These are phyloP conservation scores for Lepidurus arcticus DNA, from an alignment of 1,140 invertebrate species.

Conservation along the genomic window DNA sequence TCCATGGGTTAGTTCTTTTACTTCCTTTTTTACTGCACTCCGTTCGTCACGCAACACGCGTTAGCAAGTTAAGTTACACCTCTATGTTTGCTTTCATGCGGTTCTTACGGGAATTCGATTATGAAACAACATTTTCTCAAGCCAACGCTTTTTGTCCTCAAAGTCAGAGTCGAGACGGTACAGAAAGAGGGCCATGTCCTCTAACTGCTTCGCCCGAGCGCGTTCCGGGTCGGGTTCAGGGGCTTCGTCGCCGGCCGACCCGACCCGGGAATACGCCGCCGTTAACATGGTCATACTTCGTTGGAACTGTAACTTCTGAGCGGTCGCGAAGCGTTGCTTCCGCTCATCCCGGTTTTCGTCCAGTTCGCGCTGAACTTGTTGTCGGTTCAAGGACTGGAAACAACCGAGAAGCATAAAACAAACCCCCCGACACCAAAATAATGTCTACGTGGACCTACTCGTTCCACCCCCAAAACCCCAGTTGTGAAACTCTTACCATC, in stretches of 20 bases:
- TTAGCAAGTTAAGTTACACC: too few relatives aligned
- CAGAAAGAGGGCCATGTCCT: slow-evolving; percentile 33
- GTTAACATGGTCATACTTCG: slow-evolving; percentile 72
- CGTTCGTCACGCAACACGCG: too few relatives aligned
- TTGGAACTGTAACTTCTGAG: slow-evolving; percentile 57
- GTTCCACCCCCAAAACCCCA: neutral
- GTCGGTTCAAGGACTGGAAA: slow-evolving; percentile 39
- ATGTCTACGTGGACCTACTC: slow-evolving; percentile 22
- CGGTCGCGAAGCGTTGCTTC: slow-evolving; percentile 60
- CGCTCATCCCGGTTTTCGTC: slow-evolving; percentile 60
- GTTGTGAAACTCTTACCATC: neutral
- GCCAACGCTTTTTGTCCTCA: slow-evolving; percentile 31
- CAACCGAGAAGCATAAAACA: slow-evolving; percentile 23
- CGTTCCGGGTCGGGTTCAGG: slow-evolving; percentile 3
- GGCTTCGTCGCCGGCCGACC: slow-evolving; percentile 25
- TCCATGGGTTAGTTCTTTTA: too few relatives aligned
- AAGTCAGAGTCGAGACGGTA: slow-evolving; percentile 35
- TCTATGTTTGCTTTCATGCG: neutral
- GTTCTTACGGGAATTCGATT: slow-evolving; percentile 27
- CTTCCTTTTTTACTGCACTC: too few relatives aligned
- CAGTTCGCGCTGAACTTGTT: slow-evolving; percentile 60
- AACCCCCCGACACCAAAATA: neutral
- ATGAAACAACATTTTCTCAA: slow-evolving; percentile 33
- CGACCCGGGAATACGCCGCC: slow-evolving; percentile 39
- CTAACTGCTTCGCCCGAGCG: slow-evolving; percentile 45